phyloP scores from a whole-genome alignment of 1,140 invertebrate genomes.

The Apis dorsata region DNA sequence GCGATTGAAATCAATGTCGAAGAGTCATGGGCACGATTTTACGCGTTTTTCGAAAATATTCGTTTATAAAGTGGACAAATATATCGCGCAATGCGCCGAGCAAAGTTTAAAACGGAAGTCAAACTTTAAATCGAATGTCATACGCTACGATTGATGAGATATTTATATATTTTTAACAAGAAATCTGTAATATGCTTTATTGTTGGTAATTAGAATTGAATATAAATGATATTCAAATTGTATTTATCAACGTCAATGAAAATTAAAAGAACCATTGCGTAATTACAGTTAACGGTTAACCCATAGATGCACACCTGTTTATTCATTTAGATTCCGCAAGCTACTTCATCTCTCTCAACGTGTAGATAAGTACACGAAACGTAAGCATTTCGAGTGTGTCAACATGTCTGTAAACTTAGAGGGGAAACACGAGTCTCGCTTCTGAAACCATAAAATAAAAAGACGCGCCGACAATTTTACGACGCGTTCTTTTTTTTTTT shows the following conservation, averaged over 20 bases:
- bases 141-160: too few species aligned
- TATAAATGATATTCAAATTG: neutral
- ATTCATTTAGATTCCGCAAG: slow-evolving; percentile 55
- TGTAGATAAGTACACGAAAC: slow-evolving; percentile 51
- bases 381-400: slow-evolving; percentile 47
- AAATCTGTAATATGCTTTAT: neutral
- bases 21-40: slow-evolving; percentile 29
- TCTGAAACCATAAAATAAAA: neutral
- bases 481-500: too few species aligned
- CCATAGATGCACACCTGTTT: slow-evolving; percentile 51
- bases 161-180: too few species aligned
- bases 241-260: too few species aligned
- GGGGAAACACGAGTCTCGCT: slow-evolving; percentile 7
- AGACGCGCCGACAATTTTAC: neutral
- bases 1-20: slow-evolving; percentile 38
- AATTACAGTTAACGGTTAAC: slow-evolving; percentile 57
- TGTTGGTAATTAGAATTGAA: neutral
- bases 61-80: neutral
- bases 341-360: slow-evolving; percentile 54
- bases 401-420: slow-evolving; percentile 34
- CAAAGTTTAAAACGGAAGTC: neutral
- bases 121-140: neutral
- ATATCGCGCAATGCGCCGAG: slow-evolving; percentile 26
- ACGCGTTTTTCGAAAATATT: slow-evolving; percentile 2
- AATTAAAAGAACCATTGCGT: slow-evolving; percentile 38